phyloP scores from a whole-genome alignment of 2,113 vertebrate species.

The Anhinga anhinga region DNA sequence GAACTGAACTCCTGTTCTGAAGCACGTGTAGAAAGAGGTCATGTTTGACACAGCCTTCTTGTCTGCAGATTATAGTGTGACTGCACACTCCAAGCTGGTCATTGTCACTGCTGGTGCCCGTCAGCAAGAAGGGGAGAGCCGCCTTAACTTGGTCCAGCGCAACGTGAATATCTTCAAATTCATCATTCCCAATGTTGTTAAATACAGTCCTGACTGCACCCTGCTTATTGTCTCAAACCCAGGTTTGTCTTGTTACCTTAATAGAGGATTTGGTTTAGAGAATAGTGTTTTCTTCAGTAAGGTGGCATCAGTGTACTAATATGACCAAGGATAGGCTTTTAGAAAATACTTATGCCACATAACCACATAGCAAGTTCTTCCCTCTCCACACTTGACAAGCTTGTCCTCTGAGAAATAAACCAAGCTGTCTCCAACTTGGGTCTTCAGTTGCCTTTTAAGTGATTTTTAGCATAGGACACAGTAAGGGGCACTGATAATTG shows the following conservation, averaged over 20 bases:
- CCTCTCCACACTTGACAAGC: not conserved
- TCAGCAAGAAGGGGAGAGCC: conserved; percentile 97
- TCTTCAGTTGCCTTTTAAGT: not conserved
- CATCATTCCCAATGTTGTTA: conserved; percentile 97
- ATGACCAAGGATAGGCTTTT: not conserved
- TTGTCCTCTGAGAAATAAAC: not conserved
- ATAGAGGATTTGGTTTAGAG: not conserved
- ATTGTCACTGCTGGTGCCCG: conserved; percentile 96
- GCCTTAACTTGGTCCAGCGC: conserved; percentile 95
- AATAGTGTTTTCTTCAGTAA: not conserved
- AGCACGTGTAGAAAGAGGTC: not conserved
- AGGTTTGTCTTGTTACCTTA: conserved; percentile 76
- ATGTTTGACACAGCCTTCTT: not conserved
- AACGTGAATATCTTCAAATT: conserved; percentile 99
- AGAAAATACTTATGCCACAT: not conserved
- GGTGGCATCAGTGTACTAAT: not conserved
- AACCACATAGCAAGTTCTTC: not conserved
- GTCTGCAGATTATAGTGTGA: conserved; percentile 90
- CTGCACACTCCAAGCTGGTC: conserved; percentile 93
- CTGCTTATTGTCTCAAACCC: conserved; percentile 96
- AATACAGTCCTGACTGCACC: conserved; percentile 95
- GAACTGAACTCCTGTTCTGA: not conserved
- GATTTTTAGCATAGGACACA: not conserved
- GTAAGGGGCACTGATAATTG: not conserved
- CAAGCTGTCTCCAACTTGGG: not conserved